These are phyloP conservation scores for Aphaenogaster rudis DNA, from an alignment of 1,140 invertebrate species.

Conservation along the genomic window DNA sequence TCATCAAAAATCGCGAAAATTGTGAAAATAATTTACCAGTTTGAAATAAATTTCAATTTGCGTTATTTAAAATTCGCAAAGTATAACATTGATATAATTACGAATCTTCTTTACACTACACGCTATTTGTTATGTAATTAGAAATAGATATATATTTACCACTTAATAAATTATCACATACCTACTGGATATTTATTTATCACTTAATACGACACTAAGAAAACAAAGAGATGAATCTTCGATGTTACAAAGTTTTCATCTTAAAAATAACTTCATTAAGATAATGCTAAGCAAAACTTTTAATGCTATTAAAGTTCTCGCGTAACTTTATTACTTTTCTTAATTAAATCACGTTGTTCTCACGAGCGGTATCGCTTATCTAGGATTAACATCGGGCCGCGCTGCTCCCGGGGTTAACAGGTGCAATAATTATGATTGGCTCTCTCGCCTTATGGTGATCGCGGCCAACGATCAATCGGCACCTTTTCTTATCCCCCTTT, in stretches of 20 bases:
- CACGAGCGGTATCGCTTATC: conserved; percentile 36
- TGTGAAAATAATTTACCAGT: neutral
- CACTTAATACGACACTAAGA: neutral
- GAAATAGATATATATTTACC: neutral
- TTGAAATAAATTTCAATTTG: neutral
- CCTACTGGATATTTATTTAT: neutral
- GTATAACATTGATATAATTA: neutral
- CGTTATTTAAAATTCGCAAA: neutral
- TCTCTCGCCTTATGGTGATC: conserved; percentile 72
- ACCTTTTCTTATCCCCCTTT: conserved; percentile 69
- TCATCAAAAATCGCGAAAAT: too few species aligned
- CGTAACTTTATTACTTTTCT: conserved; percentile 33
- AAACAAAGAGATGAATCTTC: neutral
- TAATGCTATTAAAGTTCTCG: neutral
- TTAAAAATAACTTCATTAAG: neutral
- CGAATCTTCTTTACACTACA: neutral
- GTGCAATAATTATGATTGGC: conserved; percentile 73
- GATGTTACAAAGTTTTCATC: neutral
- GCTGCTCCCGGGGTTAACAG: conserved; percentile 66
- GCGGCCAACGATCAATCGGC: conserved; percentile 67
- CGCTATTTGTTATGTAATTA: neutral
- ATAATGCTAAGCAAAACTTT: neutral
- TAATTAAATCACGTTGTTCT: conserved; percentile 48
- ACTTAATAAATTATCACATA: neutral
- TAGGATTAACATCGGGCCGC: conserved; percentile 64